A percentile compares a stretch with the other conserved stretches of the same genome.
phyloP scores from a whole-genome alignment of 2,113 vertebrate species.

The Toxotes jaculatrix region DNA sequence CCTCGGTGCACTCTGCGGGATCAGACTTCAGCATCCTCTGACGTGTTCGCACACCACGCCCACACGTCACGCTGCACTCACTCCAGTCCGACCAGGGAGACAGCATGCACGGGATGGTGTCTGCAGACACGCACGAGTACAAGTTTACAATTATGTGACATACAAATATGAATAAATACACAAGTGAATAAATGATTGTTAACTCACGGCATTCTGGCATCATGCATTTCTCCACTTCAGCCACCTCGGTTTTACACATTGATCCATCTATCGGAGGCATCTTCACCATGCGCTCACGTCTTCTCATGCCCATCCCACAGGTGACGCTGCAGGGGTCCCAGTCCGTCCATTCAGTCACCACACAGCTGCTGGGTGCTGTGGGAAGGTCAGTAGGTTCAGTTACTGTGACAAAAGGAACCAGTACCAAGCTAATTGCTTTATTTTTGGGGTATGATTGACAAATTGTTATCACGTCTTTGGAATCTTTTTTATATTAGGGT shows the following conservation, averaged over 20 bases:
- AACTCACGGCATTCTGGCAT: slow-evolving; percentile 96
- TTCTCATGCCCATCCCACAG: slow-evolving; percentile 93
- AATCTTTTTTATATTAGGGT: background rate
- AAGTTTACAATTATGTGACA: background rate
- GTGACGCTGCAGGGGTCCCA: slow-evolving; percentile 96
- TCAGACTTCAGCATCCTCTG: slow-evolving; percentile 95
- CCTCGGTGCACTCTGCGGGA: slow-evolving; percentile 91
- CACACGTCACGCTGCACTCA: slow-evolving; percentile 93
- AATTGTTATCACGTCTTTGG: background rate
- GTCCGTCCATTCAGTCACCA: slow-evolving; percentile 94
- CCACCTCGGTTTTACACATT: slow-evolving; percentile 89
- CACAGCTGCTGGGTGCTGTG: slow-evolving; percentile 92
- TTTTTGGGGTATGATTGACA: background rate
- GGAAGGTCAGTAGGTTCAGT: background rate
- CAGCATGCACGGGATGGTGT: slow-evolving; percentile 91
- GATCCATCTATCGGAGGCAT: slow-evolving; percentile 94
- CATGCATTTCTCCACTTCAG: slow-evolving; percentile 96
- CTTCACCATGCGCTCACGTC: slow-evolving; percentile 93
- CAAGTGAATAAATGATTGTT: background rate
- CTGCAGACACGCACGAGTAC: slow-evolving; percentile 69
- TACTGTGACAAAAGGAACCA: background rate
- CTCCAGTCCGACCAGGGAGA: slow-evolving; percentile 97
- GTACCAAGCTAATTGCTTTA: background rate
- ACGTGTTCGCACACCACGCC: slow-evolving; percentile 89
- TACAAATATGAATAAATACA: background rate